Percentiles rank a stretch among this genome's conserved stretches.
Conservation (phyloP, 2,888 invertebrate genomes). For the Ophioninae sp. region DNA sequence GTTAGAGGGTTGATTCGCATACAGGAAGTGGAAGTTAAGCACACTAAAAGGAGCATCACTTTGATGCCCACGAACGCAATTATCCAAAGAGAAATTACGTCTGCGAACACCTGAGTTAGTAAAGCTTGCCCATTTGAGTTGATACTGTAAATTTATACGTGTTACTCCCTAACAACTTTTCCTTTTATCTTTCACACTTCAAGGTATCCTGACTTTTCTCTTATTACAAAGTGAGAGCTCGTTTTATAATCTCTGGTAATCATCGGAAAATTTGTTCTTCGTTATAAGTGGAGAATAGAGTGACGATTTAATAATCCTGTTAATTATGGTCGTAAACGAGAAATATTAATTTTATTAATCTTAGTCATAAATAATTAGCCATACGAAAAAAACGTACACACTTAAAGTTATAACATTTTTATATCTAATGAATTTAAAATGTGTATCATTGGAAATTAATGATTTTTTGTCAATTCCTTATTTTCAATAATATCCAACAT, state of each 20-base stretch:
- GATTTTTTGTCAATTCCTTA: no score
- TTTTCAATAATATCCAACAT: no score
- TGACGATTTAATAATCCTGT: not conserved
- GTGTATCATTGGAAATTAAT: no score
- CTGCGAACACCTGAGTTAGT: constrained; percentile 27
- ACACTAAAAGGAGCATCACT: constrained; percentile 22
- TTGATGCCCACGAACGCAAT: constrained; percentile 50
- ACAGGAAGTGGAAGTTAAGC: constrained; percentile 21
- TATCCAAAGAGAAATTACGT: constrained; percentile 39
- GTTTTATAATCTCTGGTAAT: not conserved
- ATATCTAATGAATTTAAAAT: not conserved
- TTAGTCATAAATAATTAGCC: not conserved
- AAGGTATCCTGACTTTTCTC: not conserved
- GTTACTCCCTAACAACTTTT: not conserved
- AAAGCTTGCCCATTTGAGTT: not conserved
- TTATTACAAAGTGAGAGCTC: not conserved
- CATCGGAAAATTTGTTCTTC: not conserved
- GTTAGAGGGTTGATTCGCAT: constrained; percentile 6
- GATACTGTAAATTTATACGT: not conserved
- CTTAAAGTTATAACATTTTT: not conserved
- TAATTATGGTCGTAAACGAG: not conserved
- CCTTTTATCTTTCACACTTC: not conserved
- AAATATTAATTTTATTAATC: no score
- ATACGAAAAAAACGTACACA: not conserved
- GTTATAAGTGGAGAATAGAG: not conserved